These are phyloP conservation scores for Adineta ricciae DNA, from an alignment of 2,888 invertebrate species.

Conservation along the genomic window DNA sequence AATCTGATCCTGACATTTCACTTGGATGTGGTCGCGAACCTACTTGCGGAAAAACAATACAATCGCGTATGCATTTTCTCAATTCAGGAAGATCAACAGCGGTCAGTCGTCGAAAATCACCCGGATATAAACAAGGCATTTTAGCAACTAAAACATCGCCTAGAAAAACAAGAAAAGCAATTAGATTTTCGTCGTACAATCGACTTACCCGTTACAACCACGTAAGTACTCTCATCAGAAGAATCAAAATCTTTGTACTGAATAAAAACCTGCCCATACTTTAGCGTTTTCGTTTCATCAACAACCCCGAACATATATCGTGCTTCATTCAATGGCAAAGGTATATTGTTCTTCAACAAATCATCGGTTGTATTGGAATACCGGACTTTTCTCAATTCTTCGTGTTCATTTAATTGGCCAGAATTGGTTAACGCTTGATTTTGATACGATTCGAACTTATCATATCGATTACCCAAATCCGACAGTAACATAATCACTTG, in stretches of 20 bases:
- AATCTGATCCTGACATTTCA: constrained; percentile 10
- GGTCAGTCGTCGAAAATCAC: neutral
- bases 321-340: constrained; percentile 2
- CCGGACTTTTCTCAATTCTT: neutral
- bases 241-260: neutral
- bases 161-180: too few relatives aligned
- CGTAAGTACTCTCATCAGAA: neutral
- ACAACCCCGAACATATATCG: neutral
- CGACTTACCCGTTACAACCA: neutral
- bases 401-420: neutral
- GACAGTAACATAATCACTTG: neutral
- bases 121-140: neutral
- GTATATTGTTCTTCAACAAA: neutral
- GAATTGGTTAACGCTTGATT: neutral
- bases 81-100: neutral
- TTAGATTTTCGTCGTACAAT: too few relatives aligned
- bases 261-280: constrained; percentile 7
- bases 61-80: neutral
- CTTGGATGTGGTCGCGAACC: neutral
- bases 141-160: neutral
- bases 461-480: neutral
- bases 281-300: neutral
- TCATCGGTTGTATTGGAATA: neutral
- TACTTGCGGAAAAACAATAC: neutral
- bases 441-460: neutral